Conservation (phyloP, 2,888 invertebrate species). For the Frankliniella intonsa region DNA sequence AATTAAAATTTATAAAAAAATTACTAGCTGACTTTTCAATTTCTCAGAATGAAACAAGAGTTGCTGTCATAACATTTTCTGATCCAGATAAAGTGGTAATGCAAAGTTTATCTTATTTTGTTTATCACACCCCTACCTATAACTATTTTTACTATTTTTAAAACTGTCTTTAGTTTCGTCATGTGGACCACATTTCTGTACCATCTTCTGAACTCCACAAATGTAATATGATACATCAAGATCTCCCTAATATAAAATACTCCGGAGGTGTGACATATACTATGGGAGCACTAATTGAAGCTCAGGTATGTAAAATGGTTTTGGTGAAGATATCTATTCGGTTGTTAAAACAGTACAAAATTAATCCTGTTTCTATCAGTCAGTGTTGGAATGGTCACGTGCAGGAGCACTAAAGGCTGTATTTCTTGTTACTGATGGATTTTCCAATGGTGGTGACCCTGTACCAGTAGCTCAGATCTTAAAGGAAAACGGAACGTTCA, state of each 20-base stretch:
- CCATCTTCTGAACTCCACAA: conserved; percentile 55
- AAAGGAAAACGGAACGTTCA: conserved; percentile 48
- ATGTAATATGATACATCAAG: conserved; percentile 58
- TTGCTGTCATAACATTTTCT: conserved; percentile 62
- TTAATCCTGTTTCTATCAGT: conserved; percentile 42
- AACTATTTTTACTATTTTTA: conserved; percentile 29
- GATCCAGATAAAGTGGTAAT: conserved; percentile 54
- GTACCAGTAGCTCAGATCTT: conserved; percentile 55
- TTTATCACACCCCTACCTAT: conserved; percentile 37
- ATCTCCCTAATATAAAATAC: conserved; percentile 57
- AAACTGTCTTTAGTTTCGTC: conserved; percentile 43
- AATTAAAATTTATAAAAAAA: conserved; percentile 63
- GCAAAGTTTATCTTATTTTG: conserved; percentile 40
- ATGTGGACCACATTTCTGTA: conserved; percentile 58
- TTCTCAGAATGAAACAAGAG: conserved; percentile 57
- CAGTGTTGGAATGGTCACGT: conserved; percentile 49
- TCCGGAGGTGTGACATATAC: conserved; percentile 66
- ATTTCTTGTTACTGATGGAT: conserved; percentile 66
- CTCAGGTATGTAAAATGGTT: conserved; percentile 50
- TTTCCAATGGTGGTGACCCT: conserved; percentile 65
- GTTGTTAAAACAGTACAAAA: conserved; percentile 9
- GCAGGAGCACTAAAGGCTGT: conserved; percentile 55
- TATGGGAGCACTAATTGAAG: conserved; percentile 60
- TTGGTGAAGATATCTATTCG: conserved; percentile 8
- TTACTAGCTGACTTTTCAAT: conserved; percentile 62